Evolutionary conservation across 2,888 invertebrate species (phyloP).

Genomic region (Fragum whitleyi): DNA sequence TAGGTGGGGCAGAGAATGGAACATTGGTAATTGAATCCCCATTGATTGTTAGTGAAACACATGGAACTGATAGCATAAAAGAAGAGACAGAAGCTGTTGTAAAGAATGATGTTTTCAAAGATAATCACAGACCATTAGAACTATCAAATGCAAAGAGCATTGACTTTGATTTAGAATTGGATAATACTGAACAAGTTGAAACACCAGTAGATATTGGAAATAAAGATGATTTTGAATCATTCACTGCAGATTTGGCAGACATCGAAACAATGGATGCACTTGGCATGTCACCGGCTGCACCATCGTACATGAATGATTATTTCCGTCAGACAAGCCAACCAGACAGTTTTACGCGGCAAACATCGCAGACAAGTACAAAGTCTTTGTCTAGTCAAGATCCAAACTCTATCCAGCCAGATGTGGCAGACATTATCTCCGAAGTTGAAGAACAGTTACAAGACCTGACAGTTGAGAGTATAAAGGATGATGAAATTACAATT

Average conservation of each 20-base stretch:
- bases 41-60: neutral
- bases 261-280: constrained; percentile 66
- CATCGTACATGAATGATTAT: constrained; percentile 60
- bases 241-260: constrained; percentile 74
- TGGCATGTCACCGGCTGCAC: constrained; percentile 68
- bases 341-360: constrained; percentile 59
- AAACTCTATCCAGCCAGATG: constrained; percentile 5
- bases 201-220: constrained; percentile 64
- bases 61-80: neutral
- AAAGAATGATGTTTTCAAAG: constrained; percentile 25
- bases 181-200: constrained; percentile 58
- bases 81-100: constrained; percentile 29
- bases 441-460: neutral
- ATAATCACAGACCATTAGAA: constrained; percentile 30
- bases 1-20: neutral
- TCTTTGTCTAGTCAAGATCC: constrained; percentile 40
- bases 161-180: constrained; percentile 64
- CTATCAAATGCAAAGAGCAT: constrained; percentile 59
- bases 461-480: neutral
- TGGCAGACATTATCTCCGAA: neutral
- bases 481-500: constrained; percentile 27
- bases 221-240: constrained; percentile 79
- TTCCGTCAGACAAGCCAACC: constrained; percentile 61
- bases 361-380: constrained; percentile 51
- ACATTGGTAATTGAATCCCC: neutral